phyloP scores from a whole-genome alignment of 2,888 invertebrate genomes.

The Melipona beecheii region DNA sequence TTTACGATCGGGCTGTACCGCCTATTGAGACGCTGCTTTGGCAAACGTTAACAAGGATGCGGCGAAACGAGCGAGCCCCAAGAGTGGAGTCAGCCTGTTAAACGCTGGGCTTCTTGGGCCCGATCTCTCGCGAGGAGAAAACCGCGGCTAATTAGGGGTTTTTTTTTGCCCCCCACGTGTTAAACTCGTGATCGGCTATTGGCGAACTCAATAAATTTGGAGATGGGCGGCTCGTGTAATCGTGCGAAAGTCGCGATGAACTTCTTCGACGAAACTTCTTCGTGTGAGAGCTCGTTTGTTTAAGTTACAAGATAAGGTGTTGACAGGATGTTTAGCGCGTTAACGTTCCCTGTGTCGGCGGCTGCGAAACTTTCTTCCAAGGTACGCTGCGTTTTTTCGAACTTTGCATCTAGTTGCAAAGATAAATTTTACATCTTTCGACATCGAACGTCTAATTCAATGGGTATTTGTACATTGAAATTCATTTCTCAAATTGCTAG shows the following conservation, averaged over 20 bases:
- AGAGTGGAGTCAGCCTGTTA: constrained; percentile 18
- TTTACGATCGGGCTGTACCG: constrained; percentile 51
- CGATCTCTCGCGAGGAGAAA: background rate
- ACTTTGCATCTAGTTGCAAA: no score
- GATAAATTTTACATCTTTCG: no score
- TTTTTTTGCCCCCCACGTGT: background rate
- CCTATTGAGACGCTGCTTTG: constrained; percentile 58
- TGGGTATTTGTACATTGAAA: no score
- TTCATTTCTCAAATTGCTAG: background rate
- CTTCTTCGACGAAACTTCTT: background rate
- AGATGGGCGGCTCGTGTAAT: background rate
- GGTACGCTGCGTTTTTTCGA: background rate
- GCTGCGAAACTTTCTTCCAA: background rate
- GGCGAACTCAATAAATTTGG: constrained; percentile 21
- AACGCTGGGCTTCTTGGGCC: constrained; percentile 2
- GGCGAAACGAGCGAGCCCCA: constrained; percentile 14
- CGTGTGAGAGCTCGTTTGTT: background rate
- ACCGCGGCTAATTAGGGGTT: background rate
- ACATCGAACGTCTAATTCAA: no score
- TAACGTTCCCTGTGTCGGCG: background rate
- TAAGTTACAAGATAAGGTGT: background rate
- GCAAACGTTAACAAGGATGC: constrained; percentile 52
- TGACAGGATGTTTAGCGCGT: background rate
- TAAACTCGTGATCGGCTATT: background rate
- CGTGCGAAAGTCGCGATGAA: background rate